phyloP scores from a whole-genome alignment of 2,888 invertebrate genomes.

The Agriopis leucophaearia region DNA sequence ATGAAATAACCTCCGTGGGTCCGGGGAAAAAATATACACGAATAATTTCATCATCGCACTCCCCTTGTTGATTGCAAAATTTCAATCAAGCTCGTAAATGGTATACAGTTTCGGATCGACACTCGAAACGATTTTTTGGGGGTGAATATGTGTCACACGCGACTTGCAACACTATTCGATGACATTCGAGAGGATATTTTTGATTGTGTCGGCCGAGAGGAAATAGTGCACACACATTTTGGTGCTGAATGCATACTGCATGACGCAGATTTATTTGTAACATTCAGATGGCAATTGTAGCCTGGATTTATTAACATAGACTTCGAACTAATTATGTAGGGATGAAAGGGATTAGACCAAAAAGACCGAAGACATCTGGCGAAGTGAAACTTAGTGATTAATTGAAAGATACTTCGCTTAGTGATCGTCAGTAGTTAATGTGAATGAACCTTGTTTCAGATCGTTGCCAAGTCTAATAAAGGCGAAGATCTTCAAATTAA shows the following conservation, averaged over 20 bases:
- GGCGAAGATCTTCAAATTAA: conserved; percentile 37
- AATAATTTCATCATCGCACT: conserved; percentile 83
- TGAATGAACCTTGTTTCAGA: conserved; percentile 38
- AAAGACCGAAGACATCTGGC: conserved; percentile 69
- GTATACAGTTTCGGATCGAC: conserved; percentile 82
- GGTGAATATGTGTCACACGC: conserved; percentile 53
- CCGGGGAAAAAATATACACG: conserved; percentile 81
- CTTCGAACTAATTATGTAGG: conserved; percentile 73
- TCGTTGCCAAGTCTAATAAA: conserved; percentile 25
- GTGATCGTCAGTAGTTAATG: conserved; percentile 24
- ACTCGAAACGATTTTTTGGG: conserved; percentile 81
- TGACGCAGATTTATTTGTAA: conserved; percentile 83
- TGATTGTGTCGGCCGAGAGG: conserved; percentile 42
- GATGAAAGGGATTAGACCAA: conserved; percentile 68
- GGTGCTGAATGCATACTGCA: conserved; percentile 71
- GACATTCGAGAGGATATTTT: conserved; percentile 53
- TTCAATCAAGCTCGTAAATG: conserved; percentile 85
- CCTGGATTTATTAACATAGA: conserved; percentile 74
- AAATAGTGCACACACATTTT: conserved; percentile 61
- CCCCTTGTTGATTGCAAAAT: conserved; percentile 85
- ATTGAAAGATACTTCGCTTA: conserved; percentile 36
- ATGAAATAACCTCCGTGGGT: conserved; percentile 75
- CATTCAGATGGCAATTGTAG: conserved; percentile 79
- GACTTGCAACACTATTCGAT: conserved; percentile 56
- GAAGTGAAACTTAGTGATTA: conserved; percentile 42